Evolutionary conservation across 2,888 invertebrate species (phyloP).

Genomic region (Platypus cylindrus): DNA sequence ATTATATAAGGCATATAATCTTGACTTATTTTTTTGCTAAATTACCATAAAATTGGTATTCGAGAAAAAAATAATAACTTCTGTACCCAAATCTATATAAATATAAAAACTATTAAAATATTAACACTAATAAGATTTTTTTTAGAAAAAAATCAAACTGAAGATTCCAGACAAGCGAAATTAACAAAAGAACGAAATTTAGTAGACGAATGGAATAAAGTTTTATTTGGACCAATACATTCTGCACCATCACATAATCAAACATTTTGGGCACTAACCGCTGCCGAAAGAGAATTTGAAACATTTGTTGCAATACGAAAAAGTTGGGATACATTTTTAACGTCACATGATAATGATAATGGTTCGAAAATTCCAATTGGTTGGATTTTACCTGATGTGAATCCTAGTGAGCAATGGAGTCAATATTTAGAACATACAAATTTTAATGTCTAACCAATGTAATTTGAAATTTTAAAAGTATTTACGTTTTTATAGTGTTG

Average conservation of each 20-base stretch:
- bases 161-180: slow-evolving; percentile 34
- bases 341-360: slow-evolving; percentile 31
- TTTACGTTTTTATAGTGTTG: background rate
- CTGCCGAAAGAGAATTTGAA: slow-evolving; percentile 33
- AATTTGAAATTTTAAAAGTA: background rate
- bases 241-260: slow-evolving; percentile 21
- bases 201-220: slow-evolving; percentile 42
- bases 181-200: slow-evolving; percentile 35
- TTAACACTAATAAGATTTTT: slow-evolving; percentile 1
- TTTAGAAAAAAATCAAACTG: slow-evolving; percentile 33
- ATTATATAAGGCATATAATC: no score
- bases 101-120: no score
- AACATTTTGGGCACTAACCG: slow-evolving; percentile 31
- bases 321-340: slow-evolving; percentile 44
- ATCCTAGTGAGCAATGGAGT: slow-evolving; percentile 26
- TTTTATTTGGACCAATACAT: slow-evolving; percentile 43
- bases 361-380: slow-evolving; percentile 55
- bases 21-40: no score
- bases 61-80: no score
- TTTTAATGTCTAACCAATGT: background rate
- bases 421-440: slow-evolving; percentile 23
- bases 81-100: no score
- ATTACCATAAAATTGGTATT: no score
- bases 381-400: slow-evolving; percentile 51
- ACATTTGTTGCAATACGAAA: slow-evolving; percentile 36